Conservation (phyloP, 2,888 invertebrate genomes). For the Ditula angustiorana region DNA sequence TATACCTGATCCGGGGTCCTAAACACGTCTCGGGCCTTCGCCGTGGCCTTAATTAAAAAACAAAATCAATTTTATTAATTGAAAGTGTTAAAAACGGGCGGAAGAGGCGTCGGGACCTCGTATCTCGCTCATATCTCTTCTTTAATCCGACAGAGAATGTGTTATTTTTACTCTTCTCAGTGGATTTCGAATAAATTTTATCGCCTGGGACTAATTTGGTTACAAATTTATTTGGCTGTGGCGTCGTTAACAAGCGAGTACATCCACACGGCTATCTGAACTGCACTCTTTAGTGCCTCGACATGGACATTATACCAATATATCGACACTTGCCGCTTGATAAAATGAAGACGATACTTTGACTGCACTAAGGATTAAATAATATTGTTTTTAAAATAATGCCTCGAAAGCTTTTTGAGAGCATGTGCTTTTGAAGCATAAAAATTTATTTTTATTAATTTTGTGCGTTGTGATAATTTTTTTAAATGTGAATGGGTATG, state of each 20-base stretch:
- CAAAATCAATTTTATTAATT: slow-evolving; percentile 86
- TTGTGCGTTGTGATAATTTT: slow-evolving; percentile 60
- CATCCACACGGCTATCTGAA: slow-evolving; percentile 80
- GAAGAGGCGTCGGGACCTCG: slow-evolving; percentile 75
- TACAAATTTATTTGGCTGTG: slow-evolving; percentile 85
- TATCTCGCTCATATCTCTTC: slow-evolving; percentile 83
- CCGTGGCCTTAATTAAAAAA: slow-evolving; percentile 84
- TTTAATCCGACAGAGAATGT: slow-evolving; percentile 85
- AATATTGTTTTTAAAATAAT: slow-evolving; percentile 69
- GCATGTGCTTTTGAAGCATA: slow-evolving; percentile 66
- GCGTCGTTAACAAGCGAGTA: slow-evolving; percentile 83
- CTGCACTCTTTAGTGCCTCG: slow-evolving; percentile 78
- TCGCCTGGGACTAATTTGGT: slow-evolving; percentile 85
- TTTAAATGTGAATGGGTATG: slow-evolving; percentile 50
- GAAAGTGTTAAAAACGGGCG: slow-evolving; percentile 85
- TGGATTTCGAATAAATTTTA: slow-evolving; percentile 85
- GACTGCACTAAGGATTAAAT: slow-evolving; percentile 78
- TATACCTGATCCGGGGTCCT: slow-evolving; percentile 74
- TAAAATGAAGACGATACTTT: slow-evolving; percentile 82
- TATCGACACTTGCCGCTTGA: slow-evolving; percentile 80
- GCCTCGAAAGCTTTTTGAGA: slow-evolving; percentile 51
- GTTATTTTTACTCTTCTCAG: slow-evolving; percentile 84
- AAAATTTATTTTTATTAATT: slow-evolving; percentile 72
- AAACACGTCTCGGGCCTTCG: slow-evolving; percentile 77
- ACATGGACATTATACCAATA: slow-evolving; percentile 81